Evolutionary conservation across 37 sponge, comb jelly and placozoan genomes (phyloP).

Genomic region (Beroe ovata): DNA sequence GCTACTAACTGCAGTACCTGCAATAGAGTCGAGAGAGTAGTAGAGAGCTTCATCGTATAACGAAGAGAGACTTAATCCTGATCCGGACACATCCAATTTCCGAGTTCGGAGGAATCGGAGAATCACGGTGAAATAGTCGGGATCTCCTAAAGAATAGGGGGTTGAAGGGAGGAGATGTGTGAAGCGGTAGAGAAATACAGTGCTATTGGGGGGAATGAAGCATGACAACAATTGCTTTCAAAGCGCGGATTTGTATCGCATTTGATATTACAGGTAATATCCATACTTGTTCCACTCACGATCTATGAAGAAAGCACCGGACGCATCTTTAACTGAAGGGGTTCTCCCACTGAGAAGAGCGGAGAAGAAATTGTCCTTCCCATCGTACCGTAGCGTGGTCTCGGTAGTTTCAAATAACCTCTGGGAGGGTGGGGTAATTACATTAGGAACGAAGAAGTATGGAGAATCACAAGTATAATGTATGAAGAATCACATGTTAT

Average conservation of each 20-base stretch:
- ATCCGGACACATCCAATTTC: not conserved
- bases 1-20: too few relatives aligned
- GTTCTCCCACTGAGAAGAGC: slow-evolving; percentile 27
- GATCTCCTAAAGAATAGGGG: slow-evolving; percentile 20
- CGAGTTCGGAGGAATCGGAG: slow-evolving; percentile 54
- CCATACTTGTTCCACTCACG: too few relatives aligned
- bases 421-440: not conserved
- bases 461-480: not conserved
- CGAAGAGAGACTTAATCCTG: not conserved
- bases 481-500: too few relatives aligned
- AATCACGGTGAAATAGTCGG: slow-evolving; percentile 37
- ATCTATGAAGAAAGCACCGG: slow-evolving; percentile 60
- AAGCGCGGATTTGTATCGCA: too few relatives aligned
- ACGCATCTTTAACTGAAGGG: not conserved
- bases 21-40: slow-evolving; percentile 58
- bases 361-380: slow-evolving; percentile 39
- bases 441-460: not conserved
- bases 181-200: too few relatives aligned
- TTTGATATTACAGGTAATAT: too few relatives aligned
- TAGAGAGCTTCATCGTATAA: slow-evolving; percentile 47
- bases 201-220: too few relatives aligned
- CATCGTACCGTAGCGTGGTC: slow-evolving; percentile 29
- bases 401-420: slow-evolving; percentile 44
- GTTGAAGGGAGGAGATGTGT: too few relatives aligned
- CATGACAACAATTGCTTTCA: too few relatives aligned